A percentile compares a stretch with the other conserved stretches of the same genome.
Evolutionary conservation across 2,797 vertebrate genomes (phyloP).

Genomic region (Sternarchorhynchus goeldii): DNA sequence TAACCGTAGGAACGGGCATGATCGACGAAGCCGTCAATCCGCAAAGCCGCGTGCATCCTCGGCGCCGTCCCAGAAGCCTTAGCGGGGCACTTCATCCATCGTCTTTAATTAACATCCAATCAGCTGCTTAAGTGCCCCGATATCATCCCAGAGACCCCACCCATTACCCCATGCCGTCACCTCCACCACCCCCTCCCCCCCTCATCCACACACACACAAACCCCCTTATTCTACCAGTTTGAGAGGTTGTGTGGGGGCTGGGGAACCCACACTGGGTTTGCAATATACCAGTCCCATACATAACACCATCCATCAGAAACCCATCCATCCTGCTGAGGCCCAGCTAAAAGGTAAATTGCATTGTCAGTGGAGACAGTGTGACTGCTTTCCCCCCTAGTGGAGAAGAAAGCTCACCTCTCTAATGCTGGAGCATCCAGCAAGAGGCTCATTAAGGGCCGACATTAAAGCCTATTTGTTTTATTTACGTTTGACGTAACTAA

Average conservation of each 20-base stretch:
- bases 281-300: slow-evolving; percentile 29
- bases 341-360: slow-evolving; percentile 57
- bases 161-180: too few species aligned
- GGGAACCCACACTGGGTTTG: slow-evolving; percentile 32
- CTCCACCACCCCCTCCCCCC: slow-evolving; percentile 13
- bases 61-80: slow-evolving; percentile 11
- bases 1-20: background rate
- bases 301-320: slow-evolving; percentile 45
- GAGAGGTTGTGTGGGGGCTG: slow-evolving; percentile 23
- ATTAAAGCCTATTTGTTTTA: slow-evolving; percentile 60
- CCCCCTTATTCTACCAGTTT: slow-evolving; percentile 5
- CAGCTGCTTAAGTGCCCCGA: slow-evolving; percentile 41
- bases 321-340: slow-evolving; percentile 27
- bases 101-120: slow-evolving; percentile 53
- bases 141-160: slow-evolving; percentile 24
- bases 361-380: slow-evolving; percentile 55
- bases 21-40: slow-evolving; percentile 12
- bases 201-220: background rate
- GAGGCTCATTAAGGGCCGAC: slow-evolving; percentile 53
- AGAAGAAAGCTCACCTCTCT: slow-evolving; percentile 37
- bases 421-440: slow-evolving; percentile 51
- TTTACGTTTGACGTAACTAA: slow-evolving; percentile 50
- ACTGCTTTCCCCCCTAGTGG: slow-evolving; percentile 34
- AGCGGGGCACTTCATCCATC: slow-evolving; percentile 20
- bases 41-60: background rate